Evolutionary conservation across 2,113 vertebrate genomes (phyloP).

Genomic region (Neomonachus schauinslandi): DNA sequence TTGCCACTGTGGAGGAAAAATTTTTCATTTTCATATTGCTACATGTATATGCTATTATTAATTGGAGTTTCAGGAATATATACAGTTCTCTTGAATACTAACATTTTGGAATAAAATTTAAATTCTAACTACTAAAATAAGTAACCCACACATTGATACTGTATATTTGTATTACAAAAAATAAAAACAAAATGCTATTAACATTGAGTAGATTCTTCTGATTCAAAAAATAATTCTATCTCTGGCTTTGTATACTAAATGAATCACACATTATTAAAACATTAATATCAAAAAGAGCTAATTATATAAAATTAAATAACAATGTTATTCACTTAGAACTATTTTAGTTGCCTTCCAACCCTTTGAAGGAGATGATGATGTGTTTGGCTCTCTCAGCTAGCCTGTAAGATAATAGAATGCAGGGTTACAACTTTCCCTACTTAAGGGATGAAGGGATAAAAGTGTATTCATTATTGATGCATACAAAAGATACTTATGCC

Average conservation of each 20-base stretch:
- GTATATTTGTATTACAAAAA: background rate
- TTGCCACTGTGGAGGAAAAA: background rate
- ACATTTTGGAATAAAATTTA: background rate
- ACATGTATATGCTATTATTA: background rate
- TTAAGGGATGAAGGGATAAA: constrained; percentile 51
- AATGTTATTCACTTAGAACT: background rate
- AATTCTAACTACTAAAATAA: background rate
- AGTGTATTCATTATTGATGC: constrained; percentile 70
- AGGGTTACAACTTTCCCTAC: constrained; percentile 52
- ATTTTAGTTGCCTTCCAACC: background rate
- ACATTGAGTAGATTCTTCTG: background rate
- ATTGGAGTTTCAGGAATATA: background rate
- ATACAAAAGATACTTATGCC: constrained; percentile 59
- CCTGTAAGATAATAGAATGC: constrained; percentile 43
- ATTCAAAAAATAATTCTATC: constrained; percentile 9
- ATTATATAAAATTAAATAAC: constrained; percentile 21
- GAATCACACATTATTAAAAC: background rate
- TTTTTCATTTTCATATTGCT: background rate
- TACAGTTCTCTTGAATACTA: background rate
- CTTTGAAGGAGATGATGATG: background rate
- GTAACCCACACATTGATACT: background rate
- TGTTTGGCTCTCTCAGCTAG: background rate
- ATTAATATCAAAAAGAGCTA: constrained; percentile 7
- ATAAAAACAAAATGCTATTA: background rate
- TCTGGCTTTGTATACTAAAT: background rate